Base-by-base conservation (phyloP, 2,797 vertebrate species). In the Poeciliopsis infans region DNA sequence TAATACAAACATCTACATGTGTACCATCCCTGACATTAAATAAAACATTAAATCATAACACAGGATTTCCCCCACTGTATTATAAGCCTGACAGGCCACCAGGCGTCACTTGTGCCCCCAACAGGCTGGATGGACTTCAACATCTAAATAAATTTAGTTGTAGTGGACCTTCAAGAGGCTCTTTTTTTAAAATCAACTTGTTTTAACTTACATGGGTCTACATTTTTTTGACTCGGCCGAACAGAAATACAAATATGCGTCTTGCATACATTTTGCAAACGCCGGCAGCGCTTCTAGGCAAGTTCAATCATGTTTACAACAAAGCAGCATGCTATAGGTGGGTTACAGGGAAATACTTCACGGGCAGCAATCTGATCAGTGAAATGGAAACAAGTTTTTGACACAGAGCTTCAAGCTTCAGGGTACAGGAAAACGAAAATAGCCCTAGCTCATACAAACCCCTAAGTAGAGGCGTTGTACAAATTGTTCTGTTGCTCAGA, bases 331-430 rank as follows among this genome's bases (percentile, higher is more conserved):
- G 43, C 39, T 70, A 45, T 28, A 7, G 43, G 43, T 25, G 64
- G 64, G 18, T 41, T 41, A 23, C 36, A 70, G 43, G 41, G 6
- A 45, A 70, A 70, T 70, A 70, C 68, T 70, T 18, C 68, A 45
- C 13, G 12, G 25, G 68, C 74, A 64, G 57, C 16, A 46, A 43
- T 41, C n/a, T 41, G 25, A 43, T 28, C 51, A 8, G n/a, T 75
- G 28, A 75, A 46, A 75, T 64, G 57, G 41, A 46, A 33, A 61
- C 31, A 36, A 28, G 41, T 31, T 75, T 75, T 45, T 45, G n/a
- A 55, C 53, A 31, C 73, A 75, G 39, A 75, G 41, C 73, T 45
- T 18, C 41, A 69, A 43, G 25, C 43, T n/a, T 70, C 23, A 28
- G 68, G 68, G 25, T 70, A 70, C 41, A 0, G 23, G 68, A 28